Conservation (phyloP, 2,797 vertebrate genomes). For the Chanos chanos region DNA sequence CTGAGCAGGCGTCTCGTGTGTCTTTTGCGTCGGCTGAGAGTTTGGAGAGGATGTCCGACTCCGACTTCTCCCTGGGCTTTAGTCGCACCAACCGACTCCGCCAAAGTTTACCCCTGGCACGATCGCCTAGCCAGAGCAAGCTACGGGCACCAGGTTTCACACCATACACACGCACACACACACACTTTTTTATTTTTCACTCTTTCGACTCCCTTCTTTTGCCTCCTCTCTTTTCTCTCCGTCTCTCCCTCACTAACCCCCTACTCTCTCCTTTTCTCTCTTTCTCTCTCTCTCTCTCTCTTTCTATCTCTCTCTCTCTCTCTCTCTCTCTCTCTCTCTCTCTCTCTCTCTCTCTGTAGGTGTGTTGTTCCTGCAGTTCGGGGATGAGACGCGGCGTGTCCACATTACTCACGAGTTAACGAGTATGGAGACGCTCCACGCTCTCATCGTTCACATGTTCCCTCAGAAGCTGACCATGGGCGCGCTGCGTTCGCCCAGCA, state of each 20-base stretch:
- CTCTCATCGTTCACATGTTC: slow-evolving; percentile 98
- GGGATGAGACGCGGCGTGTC: slow-evolving; percentile 91
- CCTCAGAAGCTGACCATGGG: slow-evolving; percentile 98
- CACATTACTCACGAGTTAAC: slow-evolving; percentile 98
- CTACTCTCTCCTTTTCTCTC: slow-evolving; percentile 10
- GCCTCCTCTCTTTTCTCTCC: neutral
- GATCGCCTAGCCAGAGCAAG: slow-evolving; percentile 93
- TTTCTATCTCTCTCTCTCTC: too few relatives aligned
- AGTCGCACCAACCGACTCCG: slow-evolving; percentile 95
- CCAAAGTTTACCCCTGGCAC: slow-evolving; percentile 93
- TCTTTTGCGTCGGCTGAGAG: slow-evolving; percentile 92
- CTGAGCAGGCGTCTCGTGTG: slow-evolving; percentile 78
- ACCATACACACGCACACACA: neutral
- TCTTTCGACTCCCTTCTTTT: neutral
- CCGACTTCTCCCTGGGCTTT: slow-evolving; percentile 88
- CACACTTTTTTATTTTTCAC: neutral
- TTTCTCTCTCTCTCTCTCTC: neutral
- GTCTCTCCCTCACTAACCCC: neutral
- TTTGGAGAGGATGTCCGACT: slow-evolving; percentile 94
- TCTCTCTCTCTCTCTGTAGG: slow-evolving; percentile 60
- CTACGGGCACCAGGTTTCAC: slow-evolving; percentile 87
- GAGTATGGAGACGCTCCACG: slow-evolving; percentile 95
- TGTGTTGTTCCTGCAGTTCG: slow-evolving; percentile 95
- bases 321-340: neutral
- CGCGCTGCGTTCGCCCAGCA: slow-evolving; percentile 81